Evolutionary conservation across 1,140 invertebrate species (phyloP).

Genomic region (Dolichoris vasculosae): DNA sequence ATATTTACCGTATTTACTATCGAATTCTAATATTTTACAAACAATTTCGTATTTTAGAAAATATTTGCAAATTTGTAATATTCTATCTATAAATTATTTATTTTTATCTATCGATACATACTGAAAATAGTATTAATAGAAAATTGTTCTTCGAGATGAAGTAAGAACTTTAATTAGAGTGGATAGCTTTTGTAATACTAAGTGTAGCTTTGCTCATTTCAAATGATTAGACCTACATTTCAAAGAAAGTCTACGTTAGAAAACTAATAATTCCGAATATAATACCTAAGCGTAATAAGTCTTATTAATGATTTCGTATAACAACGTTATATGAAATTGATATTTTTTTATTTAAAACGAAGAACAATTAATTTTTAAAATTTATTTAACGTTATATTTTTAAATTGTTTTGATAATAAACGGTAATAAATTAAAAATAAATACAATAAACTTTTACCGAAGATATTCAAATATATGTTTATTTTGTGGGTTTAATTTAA

Average conservation of each 20-base stretch:
- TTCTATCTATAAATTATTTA: neutral
- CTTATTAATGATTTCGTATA: neutral
- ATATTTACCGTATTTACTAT: neutral
- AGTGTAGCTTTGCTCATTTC: neutral
- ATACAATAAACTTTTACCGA: too few species aligned
- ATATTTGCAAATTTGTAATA: neutral
- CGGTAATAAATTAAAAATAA: constrained; percentile 1
- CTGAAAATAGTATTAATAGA: neutral
- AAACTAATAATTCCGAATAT: neutral
- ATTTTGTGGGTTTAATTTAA: too few species aligned
- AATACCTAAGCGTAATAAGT: neutral
- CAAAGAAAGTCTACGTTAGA: neutral
- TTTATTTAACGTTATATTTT: neutral
- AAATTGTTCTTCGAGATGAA: neutral
- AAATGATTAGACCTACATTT: neutral
- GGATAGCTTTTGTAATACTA: neutral
- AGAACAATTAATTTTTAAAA: neutral
- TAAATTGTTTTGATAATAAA: too few species aligned
- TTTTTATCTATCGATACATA: neutral
- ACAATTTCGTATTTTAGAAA: neutral
- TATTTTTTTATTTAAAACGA: neutral
- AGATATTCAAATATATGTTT: too few species aligned
- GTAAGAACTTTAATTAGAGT: neutral
- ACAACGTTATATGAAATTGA: neutral
- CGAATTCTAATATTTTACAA: neutral